These are phyloP conservation scores for Ligdia adustata DNA, from an alignment of 2,888 invertebrate genomes.

Conservation along the genomic window DNA sequence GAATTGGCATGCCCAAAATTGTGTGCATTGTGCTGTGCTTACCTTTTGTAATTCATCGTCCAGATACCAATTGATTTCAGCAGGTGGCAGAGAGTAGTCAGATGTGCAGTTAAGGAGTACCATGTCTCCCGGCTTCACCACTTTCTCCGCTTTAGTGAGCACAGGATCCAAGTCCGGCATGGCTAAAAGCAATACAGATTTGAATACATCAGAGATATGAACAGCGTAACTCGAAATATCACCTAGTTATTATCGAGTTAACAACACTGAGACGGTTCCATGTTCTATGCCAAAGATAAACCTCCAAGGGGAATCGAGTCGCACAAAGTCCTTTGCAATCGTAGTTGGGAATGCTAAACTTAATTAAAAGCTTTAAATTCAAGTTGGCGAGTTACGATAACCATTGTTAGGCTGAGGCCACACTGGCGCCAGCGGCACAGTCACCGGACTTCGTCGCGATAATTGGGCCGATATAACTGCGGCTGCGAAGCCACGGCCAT, in stretches of 20 bases:
- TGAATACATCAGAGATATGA: slow-evolving; percentile 50
- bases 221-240: slow-evolving; percentile 32
- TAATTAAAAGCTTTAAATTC: slow-evolving; percentile 55
- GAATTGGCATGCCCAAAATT: slow-evolving; percentile 17
- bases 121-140: slow-evolving; percentile 75
- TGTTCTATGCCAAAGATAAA: slow-evolving; percentile 34
- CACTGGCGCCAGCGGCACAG: slow-evolving; percentile 41
- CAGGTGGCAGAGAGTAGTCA: slow-evolving; percentile 73
- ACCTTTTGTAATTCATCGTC: slow-evolving; percentile 78
- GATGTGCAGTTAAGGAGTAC: slow-evolving; percentile 75
- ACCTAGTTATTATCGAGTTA: slow-evolving; percentile 43
- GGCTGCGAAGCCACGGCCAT: slow-evolving; percentile 35
- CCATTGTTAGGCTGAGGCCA: slow-evolving; percentile 46
- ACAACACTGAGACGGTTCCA: slow-evolving; percentile 20
- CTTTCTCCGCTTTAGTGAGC: slow-evolving; percentile 71
- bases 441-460: slow-evolving; percentile 42
- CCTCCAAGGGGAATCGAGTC: slow-evolving; percentile 43
- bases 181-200: slow-evolving; percentile 62
- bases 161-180: slow-evolving; percentile 74
- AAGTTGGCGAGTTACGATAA: slow-evolving; percentile 41
- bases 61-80: slow-evolving; percentile 80
- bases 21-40: slow-evolving; percentile 34
- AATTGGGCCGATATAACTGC: slow-evolving; percentile 53
- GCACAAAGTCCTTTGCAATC: slow-evolving; percentile 42
- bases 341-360: slow-evolving; percentile 43